phyloP scores from a whole-genome alignment of 1,140 invertebrate species.

The Philopotamus ludificatus region DNA sequence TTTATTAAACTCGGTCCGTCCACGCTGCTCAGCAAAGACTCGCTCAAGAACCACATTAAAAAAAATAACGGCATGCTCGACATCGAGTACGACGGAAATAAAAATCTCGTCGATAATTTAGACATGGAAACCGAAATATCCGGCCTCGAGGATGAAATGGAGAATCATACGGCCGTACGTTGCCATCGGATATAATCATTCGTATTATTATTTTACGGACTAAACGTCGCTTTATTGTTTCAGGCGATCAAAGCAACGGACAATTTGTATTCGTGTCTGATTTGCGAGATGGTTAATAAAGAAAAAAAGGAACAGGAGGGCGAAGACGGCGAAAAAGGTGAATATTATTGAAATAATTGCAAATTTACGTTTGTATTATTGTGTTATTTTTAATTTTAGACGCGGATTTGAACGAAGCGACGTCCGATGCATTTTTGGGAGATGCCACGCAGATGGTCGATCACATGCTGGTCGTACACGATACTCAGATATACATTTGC shows the following conservation, averaged over 20 bases:
- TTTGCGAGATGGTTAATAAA: not conserved
- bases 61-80: constrained; percentile 3
- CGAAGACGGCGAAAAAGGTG: no score
- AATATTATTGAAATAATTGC: no score
- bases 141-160: not conserved
- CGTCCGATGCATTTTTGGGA: constrained; percentile 42
- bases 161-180: not conserved
- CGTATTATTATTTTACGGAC: not conserved
- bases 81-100: constrained; percentile 1
- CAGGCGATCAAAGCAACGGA: constrained; percentile 3
- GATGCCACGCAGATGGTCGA: constrained; percentile 61
- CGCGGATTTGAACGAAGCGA: not conserved
- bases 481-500: constrained; percentile 67
- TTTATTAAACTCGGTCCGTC: constrained; percentile 17
- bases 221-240: not conserved
- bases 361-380: not conserved
- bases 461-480: constrained; percentile 63
- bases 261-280: constrained; percentile 17
- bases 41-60: constrained; percentile 6
- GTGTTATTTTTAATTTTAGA: not conserved
- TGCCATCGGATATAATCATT: not conserved
- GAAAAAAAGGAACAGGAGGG: no score
- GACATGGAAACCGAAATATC: constrained; percentile 20
- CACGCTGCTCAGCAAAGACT: constrained; percentile 5
- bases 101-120: constrained; percentile 3